Evolutionary conservation across 2,797 vertebrate species (phyloP).

Genomic region (Hephaestus fuliginosus): DNA sequence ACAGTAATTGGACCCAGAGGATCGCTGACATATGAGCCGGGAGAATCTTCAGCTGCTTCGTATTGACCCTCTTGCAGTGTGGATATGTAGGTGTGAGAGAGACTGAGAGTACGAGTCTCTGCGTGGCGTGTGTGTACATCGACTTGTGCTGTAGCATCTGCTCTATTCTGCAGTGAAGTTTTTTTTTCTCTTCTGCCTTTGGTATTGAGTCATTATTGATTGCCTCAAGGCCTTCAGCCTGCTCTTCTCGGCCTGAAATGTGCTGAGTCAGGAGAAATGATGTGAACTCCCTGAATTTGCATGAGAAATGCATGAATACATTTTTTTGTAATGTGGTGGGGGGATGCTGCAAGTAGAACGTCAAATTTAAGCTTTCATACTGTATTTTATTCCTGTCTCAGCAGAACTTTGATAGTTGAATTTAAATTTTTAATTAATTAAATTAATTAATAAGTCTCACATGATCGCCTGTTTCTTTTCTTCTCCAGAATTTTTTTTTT

Average conservation of each 20-base stretch:
- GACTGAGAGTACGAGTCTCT: constrained; percentile 23
- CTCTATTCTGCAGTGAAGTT: constrained; percentile 48
- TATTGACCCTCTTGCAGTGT: constrained; percentile 59
- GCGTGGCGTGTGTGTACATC: constrained; percentile 25
- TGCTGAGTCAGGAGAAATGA: constrained; percentile 63
- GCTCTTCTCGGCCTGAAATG: constrained; percentile 56
- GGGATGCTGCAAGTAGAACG: constrained; percentile 41
- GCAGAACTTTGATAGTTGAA: constrained; percentile 47
- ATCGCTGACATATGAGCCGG: constrained; percentile 68
- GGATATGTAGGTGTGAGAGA: constrained; percentile 42
- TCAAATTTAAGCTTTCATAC: constrained; percentile 33
- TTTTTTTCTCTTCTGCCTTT: constrained; percentile 56
- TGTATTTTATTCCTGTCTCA: constrained; percentile 47
- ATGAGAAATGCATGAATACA: constrained; percentile 66
- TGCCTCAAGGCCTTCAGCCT: constrained; percentile 64
- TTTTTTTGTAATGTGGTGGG: constrained; percentile 5
- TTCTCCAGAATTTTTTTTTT: background rate
- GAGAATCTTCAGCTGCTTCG: constrained; percentile 71
- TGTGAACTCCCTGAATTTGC: constrained; percentile 59
- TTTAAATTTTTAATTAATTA: too few species aligned
- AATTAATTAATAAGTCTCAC: too few species aligned
- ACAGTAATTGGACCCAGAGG: constrained; percentile 79
- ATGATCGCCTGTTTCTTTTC: background rate
- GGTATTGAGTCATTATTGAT: constrained; percentile 76
- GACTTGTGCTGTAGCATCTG: constrained; percentile 47